A percentile compares a stretch with the other conserved stretches of the same genome.
Conservation (phyloP, 2,797 vertebrate species). For the Calcarius lapponicus region DNA sequence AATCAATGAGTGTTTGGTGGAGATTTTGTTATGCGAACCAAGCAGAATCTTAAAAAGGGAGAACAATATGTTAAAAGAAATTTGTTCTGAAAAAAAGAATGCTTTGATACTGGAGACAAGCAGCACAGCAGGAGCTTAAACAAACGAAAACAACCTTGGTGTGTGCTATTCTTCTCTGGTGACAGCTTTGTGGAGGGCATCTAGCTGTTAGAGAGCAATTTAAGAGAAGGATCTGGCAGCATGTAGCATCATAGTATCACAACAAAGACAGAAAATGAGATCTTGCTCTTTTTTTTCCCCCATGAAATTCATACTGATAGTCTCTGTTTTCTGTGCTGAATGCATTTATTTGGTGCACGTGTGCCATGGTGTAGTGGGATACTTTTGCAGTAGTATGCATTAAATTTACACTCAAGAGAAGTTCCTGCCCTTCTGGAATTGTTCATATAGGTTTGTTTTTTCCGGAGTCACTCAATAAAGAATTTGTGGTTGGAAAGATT, state of each 20-base stretch:
- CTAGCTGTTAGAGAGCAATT: slow-evolving; percentile 58
- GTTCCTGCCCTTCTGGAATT: slow-evolving; percentile 11
- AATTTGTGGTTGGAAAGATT: slow-evolving; percentile 26
- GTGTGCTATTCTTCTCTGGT: slow-evolving; percentile 43
- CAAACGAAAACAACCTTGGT: slow-evolving; percentile 45
- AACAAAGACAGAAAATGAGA: slow-evolving; percentile 50
- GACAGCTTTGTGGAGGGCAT: slow-evolving; percentile 44
- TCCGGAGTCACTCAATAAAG: neutral
- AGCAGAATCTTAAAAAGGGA: neutral
- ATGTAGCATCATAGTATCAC: neutral
- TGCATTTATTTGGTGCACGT: neutral
- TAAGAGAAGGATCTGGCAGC: slow-evolving; percentile 33
- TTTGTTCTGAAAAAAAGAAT: slow-evolving; percentile 45
- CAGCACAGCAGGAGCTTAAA: slow-evolving; percentile 61
- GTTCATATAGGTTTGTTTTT: neutral
- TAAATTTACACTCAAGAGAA: neutral
- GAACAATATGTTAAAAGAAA: slow-evolving; percentile 49
- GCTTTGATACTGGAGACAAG: slow-evolving; percentile 59
- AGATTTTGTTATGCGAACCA: neutral
- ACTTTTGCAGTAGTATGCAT: slow-evolving; percentile 1
- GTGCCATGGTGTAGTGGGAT: neutral
- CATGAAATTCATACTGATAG: slow-evolving; percentile 51
- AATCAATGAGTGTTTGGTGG: neutral
- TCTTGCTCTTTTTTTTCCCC: neutral
- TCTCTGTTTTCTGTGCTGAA: neutral